Evolutionary conservation across 2,888 invertebrate species (phyloP), one percentile per base, ranked within the genome.

Genomic region (Aplocera efformata): DNA sequence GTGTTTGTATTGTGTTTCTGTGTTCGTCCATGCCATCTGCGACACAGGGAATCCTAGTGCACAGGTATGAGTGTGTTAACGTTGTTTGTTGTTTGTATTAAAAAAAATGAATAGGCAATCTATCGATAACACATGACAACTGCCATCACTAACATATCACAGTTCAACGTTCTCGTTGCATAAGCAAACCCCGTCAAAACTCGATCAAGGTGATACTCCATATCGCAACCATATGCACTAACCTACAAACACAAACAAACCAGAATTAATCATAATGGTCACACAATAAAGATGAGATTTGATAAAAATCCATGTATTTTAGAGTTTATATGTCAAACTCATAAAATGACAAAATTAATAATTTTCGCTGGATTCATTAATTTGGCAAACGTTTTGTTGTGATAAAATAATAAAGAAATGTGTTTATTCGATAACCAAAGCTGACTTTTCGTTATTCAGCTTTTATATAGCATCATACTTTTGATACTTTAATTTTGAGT

Each of bases 181-280:
- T 82, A 80, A 80, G 75, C 73, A 63, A 62, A 63, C 64, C 60
- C 60, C 74, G 70, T 75, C 74, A 75, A 73, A 81, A 74, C 71
- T 79, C 79, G 79, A 83, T 80, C 81, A 80, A 81, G 81, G 81
- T 78, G 71, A 80, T 68, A 63, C 67, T 60, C 70, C 68, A 69
- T 58, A 62, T 56, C 42, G 44, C 48, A 53, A 46, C 45, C 50
- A 47, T 32, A 32, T 49, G 56, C 47, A 53, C 25, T 40, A 38
- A 40, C 34, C 36, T 21, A 29, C 8, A 10, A 6, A 8, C 26
- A 23, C 22, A 39, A 35, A 35, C 42, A 46, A 17, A 24, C 48
- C 2, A 35, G 43, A 43, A 34, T 44, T 45, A 26, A 39, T 41
- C 42, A 39, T 50, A 11, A n/a, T 6, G 5, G n/a, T 30, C 8